Percentiles rank a stretch among this genome's conserved stretches.
Conservation (phyloP, 2,888 invertebrate species). For the Drosophila tanythrix region DNA sequence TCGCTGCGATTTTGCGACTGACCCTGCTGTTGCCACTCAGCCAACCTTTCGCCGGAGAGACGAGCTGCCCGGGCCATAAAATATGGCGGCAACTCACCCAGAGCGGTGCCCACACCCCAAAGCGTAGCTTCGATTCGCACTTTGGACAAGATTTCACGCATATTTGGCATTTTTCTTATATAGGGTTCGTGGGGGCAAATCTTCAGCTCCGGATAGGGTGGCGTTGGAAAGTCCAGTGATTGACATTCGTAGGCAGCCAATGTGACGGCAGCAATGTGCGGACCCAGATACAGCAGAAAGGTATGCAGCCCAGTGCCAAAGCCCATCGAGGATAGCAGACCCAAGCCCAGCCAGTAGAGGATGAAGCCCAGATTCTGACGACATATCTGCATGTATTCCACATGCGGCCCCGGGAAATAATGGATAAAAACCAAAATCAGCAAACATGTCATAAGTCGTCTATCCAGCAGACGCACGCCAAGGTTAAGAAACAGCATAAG, state of each 20-base stretch:
- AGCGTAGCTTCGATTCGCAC: constrained; percentile 97
- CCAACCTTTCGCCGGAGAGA: constrained; percentile 87
- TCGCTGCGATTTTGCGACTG: constrained; percentile 86
- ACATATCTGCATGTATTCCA: constrained; percentile 74
- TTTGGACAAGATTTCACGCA: constrained; percentile 97
- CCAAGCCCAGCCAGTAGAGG: constrained; percentile 96
- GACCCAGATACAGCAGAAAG: constrained; percentile 98
- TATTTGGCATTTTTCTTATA: constrained; percentile 88
- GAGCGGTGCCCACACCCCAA: constrained; percentile 98
- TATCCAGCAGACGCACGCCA: constrained; percentile 85
- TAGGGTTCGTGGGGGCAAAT: constrained; percentile 92
- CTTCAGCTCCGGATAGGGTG: constrained; percentile 99
- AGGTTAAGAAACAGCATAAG: constrained; percentile 87
- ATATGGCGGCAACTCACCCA: constrained; percentile 99
- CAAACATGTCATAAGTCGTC: constrained; percentile 71
- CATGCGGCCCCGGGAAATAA: constrained; percentile 83
- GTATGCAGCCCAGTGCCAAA: constrained; percentile 99
- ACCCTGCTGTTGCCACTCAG: constrained; percentile 84
- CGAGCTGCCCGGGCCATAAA: constrained; percentile 98
- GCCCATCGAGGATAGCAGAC: constrained; percentile 98
- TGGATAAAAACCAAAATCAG: constrained; percentile 74
- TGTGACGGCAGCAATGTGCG: constrained; percentile 98
- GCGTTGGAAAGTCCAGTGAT: constrained; percentile 96
- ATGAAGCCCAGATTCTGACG: constrained; percentile 82
- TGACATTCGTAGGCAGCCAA: constrained; percentile 99